Percentiles rank a stretch among this genome's conserved stretches.
Evolutionary conservation across 2,888 invertebrate species (phyloP).

Genomic region (Xiphydria camelus): DNA sequence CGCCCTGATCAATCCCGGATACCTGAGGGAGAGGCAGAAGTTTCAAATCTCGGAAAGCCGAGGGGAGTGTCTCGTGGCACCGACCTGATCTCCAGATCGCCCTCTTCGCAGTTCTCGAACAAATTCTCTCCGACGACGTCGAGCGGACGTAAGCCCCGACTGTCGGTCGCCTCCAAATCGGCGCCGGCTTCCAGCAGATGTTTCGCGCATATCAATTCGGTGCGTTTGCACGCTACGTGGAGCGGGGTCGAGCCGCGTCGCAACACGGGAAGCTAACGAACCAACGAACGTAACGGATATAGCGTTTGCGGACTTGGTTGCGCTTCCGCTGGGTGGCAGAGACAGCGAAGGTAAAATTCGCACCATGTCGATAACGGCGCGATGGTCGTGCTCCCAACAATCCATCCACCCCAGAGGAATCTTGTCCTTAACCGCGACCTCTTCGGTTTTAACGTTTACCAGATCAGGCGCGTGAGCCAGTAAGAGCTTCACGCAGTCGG

Average conservation of each 20-base stretch:
- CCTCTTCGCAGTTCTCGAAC: constrained; percentile 38
- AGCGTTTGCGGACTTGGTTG: no score
- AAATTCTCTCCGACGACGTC: constrained; percentile 60
- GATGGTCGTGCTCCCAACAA: constrained; percentile 60
- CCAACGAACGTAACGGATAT: no score
- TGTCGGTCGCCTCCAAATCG: constrained; percentile 58
- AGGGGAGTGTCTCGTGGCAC: no score
- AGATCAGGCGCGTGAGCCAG: constrained; percentile 17
- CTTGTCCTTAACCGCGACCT: constrained; percentile 46
- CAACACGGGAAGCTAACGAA: constrained; percentile 57
- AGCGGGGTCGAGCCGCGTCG: constrained; percentile 65
- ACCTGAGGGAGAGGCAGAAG: constrained; percentile 6
- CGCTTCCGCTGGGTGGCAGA: no score
- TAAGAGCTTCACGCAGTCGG: constrained; percentile 55
- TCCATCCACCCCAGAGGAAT: constrained; percentile 60
- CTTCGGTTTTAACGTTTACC: constrained; percentile 8
- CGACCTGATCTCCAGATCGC: constrained; percentile 35
- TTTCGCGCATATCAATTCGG: constrained; percentile 59
- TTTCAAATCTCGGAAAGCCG: no score
- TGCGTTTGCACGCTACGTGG: constrained; percentile 64
- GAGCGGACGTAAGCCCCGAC: constrained; percentile 58
- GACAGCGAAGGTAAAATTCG: constrained; percentile 2
- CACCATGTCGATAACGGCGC: constrained; percentile 12
- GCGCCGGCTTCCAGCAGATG: constrained; percentile 61
- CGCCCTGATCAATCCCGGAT: constrained; percentile 5